Percentiles rank a stretch among this genome's conserved stretches.
These are phyloP conservation scores for Anthopleura sola DNA, from an alignment of 64 coral and sea anemone species.

Conservation along the genomic window DNA sequence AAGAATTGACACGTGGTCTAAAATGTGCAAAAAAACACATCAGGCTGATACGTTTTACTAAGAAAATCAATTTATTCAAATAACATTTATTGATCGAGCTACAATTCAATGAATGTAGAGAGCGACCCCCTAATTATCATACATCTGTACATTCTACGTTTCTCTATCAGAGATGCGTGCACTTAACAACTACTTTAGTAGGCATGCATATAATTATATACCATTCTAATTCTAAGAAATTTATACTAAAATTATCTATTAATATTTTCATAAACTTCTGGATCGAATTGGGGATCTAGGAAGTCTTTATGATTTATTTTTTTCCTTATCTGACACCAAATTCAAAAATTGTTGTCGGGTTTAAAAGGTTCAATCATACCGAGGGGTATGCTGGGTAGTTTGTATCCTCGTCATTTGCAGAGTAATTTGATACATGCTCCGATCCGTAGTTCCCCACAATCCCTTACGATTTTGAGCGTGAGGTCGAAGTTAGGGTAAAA, in stretches of 20 bases:
- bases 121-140: not conserved
- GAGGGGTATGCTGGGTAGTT: no score
- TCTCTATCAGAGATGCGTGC: not conserved
- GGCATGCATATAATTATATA: not conserved
- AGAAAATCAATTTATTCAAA: conserved; percentile 7
- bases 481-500: no score
- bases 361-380: no score
- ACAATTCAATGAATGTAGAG: not conserved
- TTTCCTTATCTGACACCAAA: no score
- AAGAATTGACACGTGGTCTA: no score
- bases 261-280: not conserved
- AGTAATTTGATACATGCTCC: no score
- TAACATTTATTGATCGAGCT: not conserved
- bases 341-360: no score
- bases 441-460: no score
- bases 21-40: no score
- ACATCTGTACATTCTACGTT: not conserved
- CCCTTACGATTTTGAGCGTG: no score
- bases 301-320: no score
- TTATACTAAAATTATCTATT: not conserved
- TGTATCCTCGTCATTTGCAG: no score
- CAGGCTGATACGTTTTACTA: not conserved
- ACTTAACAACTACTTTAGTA: not conserved
- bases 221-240: not conserved
- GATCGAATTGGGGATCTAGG: not conserved